A percentile compares a stretch with the other conserved stretches of the same genome.
Evolutionary conservation across 2,888 invertebrate genomes (phyloP).

Genomic region (Stenoptilia bipunctidactyla): DNA sequence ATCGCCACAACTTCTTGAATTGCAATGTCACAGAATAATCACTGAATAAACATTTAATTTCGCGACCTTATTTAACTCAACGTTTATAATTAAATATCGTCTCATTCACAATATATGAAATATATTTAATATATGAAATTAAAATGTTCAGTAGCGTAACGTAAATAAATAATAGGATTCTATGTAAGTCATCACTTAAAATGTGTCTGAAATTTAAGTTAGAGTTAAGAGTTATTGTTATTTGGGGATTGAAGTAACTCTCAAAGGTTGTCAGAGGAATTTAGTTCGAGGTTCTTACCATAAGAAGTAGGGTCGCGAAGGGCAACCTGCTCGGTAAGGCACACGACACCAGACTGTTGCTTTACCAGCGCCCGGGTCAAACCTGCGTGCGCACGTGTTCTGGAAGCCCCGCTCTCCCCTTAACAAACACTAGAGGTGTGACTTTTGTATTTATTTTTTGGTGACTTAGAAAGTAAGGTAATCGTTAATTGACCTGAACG

Average conservation of each 20-base stretch:
- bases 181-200: constrained; percentile 46
- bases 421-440: not conserved
- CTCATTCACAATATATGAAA: not conserved
- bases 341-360: constrained; percentile 67
- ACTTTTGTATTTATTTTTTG: too few relatives aligned
- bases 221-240: not conserved
- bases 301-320: constrained; percentile 44
- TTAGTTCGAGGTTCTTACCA: constrained; percentile 47
- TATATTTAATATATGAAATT: not conserved
- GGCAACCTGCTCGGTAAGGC: constrained; percentile 44
- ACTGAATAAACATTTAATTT: too few relatives aligned
- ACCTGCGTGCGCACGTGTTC: constrained; percentile 48
- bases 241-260: constrained; percentile 6
- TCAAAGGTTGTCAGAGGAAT: constrained; percentile 10
- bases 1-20: too few relatives aligned
- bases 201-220: constrained; percentile 13
- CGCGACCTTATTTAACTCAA: not conserved
- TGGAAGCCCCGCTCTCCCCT: not conserved
- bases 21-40: too few relatives aligned
- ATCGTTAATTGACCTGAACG: too few relatives aligned
- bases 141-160: constrained; percentile 11
- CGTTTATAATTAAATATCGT: not conserved
- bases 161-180: constrained; percentile 52
- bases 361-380: constrained; percentile 21
- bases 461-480: too few relatives aligned